phyloP scores from a whole-genome alignment of 2,888 invertebrate species.

The Tenthredo scrophulariae region DNA sequence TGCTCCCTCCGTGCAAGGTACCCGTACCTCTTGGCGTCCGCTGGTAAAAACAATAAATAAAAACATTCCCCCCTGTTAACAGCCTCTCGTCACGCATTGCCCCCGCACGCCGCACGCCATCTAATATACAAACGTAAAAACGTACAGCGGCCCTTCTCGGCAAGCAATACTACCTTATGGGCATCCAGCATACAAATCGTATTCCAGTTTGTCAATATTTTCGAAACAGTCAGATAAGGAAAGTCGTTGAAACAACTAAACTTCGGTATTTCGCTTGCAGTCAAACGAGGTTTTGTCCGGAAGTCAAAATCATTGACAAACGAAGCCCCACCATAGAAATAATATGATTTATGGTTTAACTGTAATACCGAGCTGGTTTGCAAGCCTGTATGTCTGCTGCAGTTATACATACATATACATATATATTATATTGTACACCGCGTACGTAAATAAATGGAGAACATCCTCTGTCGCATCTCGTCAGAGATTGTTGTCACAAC shows the following conservation, averaged over 20 bases:
- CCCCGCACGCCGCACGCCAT: constrained; percentile 36
- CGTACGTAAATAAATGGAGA: background rate
- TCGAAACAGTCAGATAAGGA: background rate
- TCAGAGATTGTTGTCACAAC: background rate
- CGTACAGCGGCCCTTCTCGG: background rate
- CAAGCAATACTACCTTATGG: background rate
- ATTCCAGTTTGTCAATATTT: background rate
- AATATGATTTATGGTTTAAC: background rate
- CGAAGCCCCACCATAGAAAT: background rate
- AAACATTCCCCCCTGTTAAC: background rate
- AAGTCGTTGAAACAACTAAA: background rate
- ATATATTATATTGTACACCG: background rate
- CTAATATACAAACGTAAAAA: constrained; percentile 21
- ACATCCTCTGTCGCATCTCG: background rate
- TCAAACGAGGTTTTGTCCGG: background rate
- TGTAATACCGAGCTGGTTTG: background rate
- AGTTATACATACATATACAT: too few relatives aligned
- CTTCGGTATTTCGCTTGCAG: background rate
- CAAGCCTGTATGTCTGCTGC: background rate
- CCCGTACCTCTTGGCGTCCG: background rate
- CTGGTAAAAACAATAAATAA: constrained; percentile 32
- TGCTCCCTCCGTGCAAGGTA: background rate
- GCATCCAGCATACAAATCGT: background rate
- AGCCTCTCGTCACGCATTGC: constrained; percentile 28
- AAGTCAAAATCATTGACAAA: background rate